A percentile compares a stretch with the other conserved stretches of the same genome.
Conservation (phyloP, 2,888 invertebrate species). For the Iselma pallidipennis region DNA sequence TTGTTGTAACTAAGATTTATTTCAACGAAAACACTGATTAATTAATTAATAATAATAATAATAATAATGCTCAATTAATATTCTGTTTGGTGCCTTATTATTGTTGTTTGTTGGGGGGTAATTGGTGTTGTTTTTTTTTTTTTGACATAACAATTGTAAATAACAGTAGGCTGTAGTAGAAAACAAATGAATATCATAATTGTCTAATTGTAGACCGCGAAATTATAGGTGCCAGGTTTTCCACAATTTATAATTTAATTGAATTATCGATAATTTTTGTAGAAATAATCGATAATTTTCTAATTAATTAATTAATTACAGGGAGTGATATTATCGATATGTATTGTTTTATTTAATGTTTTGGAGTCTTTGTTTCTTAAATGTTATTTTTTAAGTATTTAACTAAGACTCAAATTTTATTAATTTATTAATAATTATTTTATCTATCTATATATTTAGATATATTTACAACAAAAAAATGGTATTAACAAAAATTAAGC, state of each 20-base stretch:
- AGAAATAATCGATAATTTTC: constrained; percentile 1
- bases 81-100: not conserved
- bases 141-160: too few relatives aligned
- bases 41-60: constrained; percentile 3
- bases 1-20: constrained; percentile 85
- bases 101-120: not conserved
- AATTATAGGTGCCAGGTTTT: not conserved
- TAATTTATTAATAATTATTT: too few relatives aligned
- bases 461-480: constrained; percentile 28
- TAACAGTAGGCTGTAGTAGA: too few relatives aligned
- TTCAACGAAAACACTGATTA: constrained; percentile 50
- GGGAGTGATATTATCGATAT: not conserved
- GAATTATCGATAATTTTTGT: not conserved
- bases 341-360: not conserved
- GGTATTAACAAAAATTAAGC: constrained; percentile 38
- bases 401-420: constrained; percentile 32
- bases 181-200: too few relatives aligned
- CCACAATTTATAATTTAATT: not conserved
- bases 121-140: not conserved
- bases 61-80: constrained; percentile 24
- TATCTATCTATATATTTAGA: too few relatives aligned
- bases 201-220: not conserved
- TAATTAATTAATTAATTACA: constrained; percentile 17
- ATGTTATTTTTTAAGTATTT: constrained; percentile 34
- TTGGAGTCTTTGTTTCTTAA: constrained; percentile 42